phyloP scores from a whole-genome alignment of 2,113 vertebrate species.

The Aptenodytes patagonicus region DNA sequence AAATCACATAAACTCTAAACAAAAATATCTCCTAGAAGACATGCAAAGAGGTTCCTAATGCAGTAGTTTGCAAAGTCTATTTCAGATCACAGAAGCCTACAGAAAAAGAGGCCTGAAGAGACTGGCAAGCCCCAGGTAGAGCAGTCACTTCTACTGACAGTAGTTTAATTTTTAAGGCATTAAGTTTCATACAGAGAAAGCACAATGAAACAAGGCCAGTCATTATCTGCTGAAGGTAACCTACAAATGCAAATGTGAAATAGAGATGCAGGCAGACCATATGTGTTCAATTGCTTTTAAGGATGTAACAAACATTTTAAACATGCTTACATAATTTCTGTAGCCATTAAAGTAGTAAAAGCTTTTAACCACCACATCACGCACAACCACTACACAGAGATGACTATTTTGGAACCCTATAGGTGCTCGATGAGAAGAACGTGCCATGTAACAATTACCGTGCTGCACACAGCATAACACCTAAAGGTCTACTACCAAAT shows the following conservation, averaged over 20 bases:
- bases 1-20: not conserved
- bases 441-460: fast-evolving
- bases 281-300: not conserved
- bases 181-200: not conserved
- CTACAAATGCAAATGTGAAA: not conserved
- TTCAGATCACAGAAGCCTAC: not conserved
- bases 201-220: not conserved
- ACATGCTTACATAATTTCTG: not conserved
- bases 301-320: not conserved
- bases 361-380: not conserved
- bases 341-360: not conserved
- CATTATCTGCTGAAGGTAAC: not conserved
- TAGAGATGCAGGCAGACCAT: not conserved
- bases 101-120: not conserved
- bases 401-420: not conserved
- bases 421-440: not conserved
- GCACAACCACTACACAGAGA: not conserved
- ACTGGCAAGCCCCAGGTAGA: not conserved
- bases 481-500: not conserved
- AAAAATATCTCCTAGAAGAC: not conserved
- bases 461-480: not conserved
- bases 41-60: not conserved
- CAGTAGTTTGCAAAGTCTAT: not conserved
- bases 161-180: not conserved
- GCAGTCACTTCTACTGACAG: not conserved